Percentiles rank a stretch among this genome's conserved stretches.
phyloP scores from a whole-genome alignment of 2,113 vertebrate species.

The Perca fluviatilis region DNA sequence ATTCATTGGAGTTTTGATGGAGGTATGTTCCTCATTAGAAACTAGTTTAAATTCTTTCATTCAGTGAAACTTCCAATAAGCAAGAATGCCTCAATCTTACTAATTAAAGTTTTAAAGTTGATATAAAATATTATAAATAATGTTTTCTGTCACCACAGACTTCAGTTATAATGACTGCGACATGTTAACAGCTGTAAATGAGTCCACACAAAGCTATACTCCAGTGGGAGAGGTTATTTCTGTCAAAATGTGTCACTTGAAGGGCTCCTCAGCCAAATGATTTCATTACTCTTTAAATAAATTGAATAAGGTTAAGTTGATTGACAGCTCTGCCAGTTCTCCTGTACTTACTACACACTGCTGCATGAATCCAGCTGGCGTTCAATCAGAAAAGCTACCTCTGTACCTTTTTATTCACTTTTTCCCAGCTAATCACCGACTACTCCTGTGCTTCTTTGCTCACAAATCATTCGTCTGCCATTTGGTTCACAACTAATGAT shows the following conservation, averaged over 20 bases:
- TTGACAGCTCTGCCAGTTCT: constrained; percentile 47
- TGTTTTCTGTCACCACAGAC: not conserved
- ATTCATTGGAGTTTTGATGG: too few species aligned
- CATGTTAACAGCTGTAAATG: not conserved
- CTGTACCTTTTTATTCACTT: constrained; percentile 1
- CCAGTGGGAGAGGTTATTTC: not conserved
- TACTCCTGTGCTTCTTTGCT: not conserved
- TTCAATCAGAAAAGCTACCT: not conserved
- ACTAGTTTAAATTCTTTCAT: too few species aligned
- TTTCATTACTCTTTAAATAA: constrained; percentile 47
- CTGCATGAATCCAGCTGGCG: not conserved
- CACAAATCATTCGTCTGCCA: not conserved
- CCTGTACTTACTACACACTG: constrained; percentile 2
- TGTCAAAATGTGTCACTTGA: constrained; percentile 37
- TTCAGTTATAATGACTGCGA: not conserved
- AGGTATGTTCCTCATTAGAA: too few species aligned
- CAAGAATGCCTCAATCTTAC: not conserved
- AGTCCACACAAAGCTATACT: not conserved
- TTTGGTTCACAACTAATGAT: constrained; percentile 11
- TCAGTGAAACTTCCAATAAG: not conserved
- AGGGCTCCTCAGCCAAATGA: constrained; percentile 9
- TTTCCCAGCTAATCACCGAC: constrained; percentile 4
- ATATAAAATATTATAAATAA: not conserved
- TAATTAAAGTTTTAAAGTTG: not conserved
- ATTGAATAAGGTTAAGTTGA: constrained; percentile 35